A percentile compares a stretch with the other conserved stretches of the same genome.
Evolutionary conservation across 2,797 vertebrate species (phyloP).

Genomic region (Florisuga fusca): DNA sequence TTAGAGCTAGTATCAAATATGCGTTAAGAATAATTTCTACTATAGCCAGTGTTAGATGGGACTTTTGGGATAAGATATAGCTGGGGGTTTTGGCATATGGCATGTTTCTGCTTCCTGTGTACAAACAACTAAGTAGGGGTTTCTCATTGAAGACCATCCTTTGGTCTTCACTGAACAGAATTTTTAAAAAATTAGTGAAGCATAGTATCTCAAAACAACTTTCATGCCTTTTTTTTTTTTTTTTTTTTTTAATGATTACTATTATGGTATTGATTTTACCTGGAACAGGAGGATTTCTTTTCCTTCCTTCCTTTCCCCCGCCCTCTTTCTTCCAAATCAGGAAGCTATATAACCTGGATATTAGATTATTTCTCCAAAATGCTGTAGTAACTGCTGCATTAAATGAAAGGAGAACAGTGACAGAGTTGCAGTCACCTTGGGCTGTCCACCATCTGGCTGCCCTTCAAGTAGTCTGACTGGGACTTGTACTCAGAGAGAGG

Average conservation of each 20-base stretch:
- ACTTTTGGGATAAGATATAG: background rate
- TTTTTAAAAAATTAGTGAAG: background rate
- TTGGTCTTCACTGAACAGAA: background rate
- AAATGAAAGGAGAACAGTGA: background rate
- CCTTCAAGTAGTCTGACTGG: background rate
- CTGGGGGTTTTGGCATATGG: accelerated
- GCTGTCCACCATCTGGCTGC: background rate
- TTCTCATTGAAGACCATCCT: background rate
- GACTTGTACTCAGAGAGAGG: background rate
- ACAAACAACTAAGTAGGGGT: background rate
- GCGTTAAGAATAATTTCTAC: background rate
- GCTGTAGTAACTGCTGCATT: background rate
- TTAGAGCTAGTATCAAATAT: background rate
- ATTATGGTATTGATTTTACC: background rate
- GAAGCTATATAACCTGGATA: background rate
- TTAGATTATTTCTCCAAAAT: background rate
- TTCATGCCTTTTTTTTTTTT: background rate
- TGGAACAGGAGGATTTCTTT: background rate
- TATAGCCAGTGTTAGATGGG: background rate
- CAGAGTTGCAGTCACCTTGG: background rate
- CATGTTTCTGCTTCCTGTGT: background rate
- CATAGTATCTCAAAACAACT: background rate
- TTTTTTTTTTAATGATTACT: background rate
- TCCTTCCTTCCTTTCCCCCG: background rate
- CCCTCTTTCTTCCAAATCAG: background rate